Conservation (phyloP, 92 coral and sea anemone genomes). For the Phenganax marumi region DNA sequence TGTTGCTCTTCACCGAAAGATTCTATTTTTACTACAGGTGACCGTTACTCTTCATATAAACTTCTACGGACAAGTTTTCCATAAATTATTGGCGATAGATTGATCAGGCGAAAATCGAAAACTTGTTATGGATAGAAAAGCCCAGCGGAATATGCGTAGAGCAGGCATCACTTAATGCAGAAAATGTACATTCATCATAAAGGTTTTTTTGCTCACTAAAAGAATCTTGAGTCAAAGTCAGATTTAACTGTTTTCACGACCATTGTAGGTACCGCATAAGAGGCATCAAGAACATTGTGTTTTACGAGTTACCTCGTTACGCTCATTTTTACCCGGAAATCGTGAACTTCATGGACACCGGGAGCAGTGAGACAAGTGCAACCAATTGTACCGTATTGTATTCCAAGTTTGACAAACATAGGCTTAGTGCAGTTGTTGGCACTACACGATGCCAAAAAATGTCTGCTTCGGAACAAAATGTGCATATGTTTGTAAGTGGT, state of each 20-base stretch:
- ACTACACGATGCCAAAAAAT: slow-evolving; percentile 72
- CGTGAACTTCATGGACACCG: slow-evolving; percentile 73
- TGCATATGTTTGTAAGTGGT: slow-evolving; percentile 88
- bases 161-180: no score
- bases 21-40: slow-evolving; percentile 95
- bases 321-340: slow-evolving; percentile 88
- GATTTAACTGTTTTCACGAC: background rate
- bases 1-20: slow-evolving; percentile 86
- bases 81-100: background rate
- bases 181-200: no score
- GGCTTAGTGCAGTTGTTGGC: slow-evolving; percentile 76
- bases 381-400: slow-evolving; percentile 72
- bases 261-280: slow-evolving; percentile 73
- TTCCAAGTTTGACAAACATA: slow-evolving; percentile 70
- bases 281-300: slow-evolving; percentile 90
- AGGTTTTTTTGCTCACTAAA: no score
- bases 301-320: slow-evolving; percentile 89
- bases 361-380: slow-evolving; percentile 51
- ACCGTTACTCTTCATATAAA: no score
- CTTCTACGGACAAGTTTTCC: no score
- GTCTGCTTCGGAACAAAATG: slow-evolving; percentile 77
- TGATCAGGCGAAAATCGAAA: background rate
- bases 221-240: background rate
- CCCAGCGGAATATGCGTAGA: no score
- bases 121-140: background rate